phyloP scores from a whole-genome alignment of 2,113 vertebrate species.

The Donacobius atricapilla region DNA sequence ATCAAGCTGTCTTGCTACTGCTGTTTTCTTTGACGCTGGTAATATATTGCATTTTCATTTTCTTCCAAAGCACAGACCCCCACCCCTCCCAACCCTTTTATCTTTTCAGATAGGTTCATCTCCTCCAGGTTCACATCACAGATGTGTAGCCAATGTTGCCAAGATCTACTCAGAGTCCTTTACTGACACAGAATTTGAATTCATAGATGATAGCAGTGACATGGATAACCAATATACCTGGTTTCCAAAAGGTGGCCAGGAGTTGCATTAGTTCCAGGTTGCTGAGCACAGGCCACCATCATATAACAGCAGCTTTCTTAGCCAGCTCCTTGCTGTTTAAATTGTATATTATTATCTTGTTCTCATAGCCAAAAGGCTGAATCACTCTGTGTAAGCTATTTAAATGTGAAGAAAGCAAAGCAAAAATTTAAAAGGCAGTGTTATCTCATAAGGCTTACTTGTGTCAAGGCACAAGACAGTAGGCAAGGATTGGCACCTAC shows the following conservation, averaged over 20 bases:
- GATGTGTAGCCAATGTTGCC: neutral
- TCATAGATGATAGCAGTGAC: neutral
- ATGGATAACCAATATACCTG: neutral
- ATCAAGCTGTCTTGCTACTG: neutral
- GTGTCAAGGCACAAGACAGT: neutral
- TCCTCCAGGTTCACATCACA: neutral
- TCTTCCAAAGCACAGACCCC: neutral
- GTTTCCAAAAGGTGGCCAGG: neutral
- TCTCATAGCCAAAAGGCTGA: neutral
- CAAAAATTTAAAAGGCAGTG: neutral
- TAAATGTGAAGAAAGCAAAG: conserved; percentile 22
- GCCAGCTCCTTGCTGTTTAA: neutral
- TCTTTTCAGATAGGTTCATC: neutral
- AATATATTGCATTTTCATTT: neutral
- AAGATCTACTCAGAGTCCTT: neutral
- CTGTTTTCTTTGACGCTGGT: neutral
- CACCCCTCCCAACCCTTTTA: neutral
- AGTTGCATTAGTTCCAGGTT: neutral
- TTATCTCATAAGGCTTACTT: neutral
- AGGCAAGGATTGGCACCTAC: neutral
- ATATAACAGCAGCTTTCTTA: neutral
- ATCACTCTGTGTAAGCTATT: neutral
- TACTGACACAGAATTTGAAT: neutral
- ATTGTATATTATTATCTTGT: neutral
- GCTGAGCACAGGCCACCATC: neutral